Evolutionary conservation across 2,888 invertebrate genomes (phyloP).

Genomic region (Stenodera caucasica): DNA sequence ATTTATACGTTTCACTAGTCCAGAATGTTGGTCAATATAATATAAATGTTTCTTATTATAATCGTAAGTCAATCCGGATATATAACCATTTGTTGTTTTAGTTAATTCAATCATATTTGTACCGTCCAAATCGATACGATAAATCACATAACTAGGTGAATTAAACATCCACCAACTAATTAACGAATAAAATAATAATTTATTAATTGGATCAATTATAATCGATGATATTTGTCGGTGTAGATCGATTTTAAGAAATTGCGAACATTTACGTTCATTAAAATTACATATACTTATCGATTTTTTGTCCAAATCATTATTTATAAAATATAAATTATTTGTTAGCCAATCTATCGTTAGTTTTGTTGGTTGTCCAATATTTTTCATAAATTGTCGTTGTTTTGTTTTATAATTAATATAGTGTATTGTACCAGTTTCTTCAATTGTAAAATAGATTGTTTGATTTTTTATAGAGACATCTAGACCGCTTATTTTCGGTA

Average conservation of each 20-base stretch:
- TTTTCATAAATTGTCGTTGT: constrained; percentile 49
- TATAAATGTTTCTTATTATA: constrained; percentile 67
- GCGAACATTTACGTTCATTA: constrained; percentile 41
- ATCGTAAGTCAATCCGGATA: constrained; percentile 58
- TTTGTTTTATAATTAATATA: constrained; percentile 52
- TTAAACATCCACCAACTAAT: constrained; percentile 55
- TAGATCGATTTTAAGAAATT: constrained; percentile 58
- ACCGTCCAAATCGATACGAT: constrained; percentile 61
- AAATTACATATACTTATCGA: constrained; percentile 52
- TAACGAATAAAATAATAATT: constrained; percentile 63
- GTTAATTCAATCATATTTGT: constrained; percentile 54
- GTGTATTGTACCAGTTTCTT: constrained; percentile 54
- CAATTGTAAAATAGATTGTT: constrained; percentile 58
- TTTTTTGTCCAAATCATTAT: constrained; percentile 44
- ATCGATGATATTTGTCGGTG: constrained; percentile 62
- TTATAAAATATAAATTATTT: constrained; percentile 69
- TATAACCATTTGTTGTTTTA: constrained; percentile 44
- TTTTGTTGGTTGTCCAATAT: constrained; percentile 59
- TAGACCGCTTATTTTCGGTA: constrained; percentile 59
- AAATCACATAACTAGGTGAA: constrained; percentile 57
- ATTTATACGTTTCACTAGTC: constrained; percentile 51
- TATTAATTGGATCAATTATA: constrained; percentile 65
- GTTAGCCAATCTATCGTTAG: constrained; percentile 76
- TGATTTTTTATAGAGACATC: constrained; percentile 57
- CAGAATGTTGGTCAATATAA: constrained; percentile 69